phyloP scores from a whole-genome alignment of 2,113 vertebrate species.

The Ceuthmochares aereus region DNA sequence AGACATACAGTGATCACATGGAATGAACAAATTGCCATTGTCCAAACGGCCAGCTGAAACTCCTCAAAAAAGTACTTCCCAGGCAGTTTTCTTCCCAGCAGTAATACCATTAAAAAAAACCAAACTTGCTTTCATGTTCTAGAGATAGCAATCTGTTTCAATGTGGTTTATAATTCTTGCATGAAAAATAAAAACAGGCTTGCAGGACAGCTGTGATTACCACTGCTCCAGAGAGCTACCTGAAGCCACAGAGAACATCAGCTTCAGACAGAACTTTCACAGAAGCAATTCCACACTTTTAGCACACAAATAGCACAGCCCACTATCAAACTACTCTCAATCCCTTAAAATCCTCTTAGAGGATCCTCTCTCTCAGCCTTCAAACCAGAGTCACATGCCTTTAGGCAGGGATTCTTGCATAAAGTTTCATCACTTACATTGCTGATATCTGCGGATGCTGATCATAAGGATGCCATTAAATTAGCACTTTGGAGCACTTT shows the following conservation, averaged over 20 bases:
- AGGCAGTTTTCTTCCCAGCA: not conserved
- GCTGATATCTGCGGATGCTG: not conserved
- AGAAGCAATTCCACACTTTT: not conserved
- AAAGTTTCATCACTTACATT: not conserved
- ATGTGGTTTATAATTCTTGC: not conserved
- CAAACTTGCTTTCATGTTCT: not conserved
- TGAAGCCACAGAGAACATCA: not conserved
- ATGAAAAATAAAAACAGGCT: not conserved
- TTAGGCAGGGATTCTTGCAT: not conserved
- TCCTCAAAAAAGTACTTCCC: not conserved
- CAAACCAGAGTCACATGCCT: not conserved
- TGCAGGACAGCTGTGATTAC: not conserved
- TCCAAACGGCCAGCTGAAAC: not conserved
- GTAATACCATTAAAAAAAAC: not conserved
- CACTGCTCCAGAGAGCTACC: not conserved
- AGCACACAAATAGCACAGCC: not conserved
- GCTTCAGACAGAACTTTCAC: not conserved
- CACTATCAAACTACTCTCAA: not conserved
- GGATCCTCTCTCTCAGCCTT: not conserved
- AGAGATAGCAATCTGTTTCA: not conserved
- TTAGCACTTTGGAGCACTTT: not conserved
- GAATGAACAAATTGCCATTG: not conserved
- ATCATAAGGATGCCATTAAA: not conserved
- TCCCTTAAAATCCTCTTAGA: constrained; percentile 8
- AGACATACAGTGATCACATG: not conserved